Evolutionary conservation across 2,113 vertebrate genomes (phyloP), one percentile per base, ranked within the genome.

Genomic region (Pterocles burchelli): DNA sequence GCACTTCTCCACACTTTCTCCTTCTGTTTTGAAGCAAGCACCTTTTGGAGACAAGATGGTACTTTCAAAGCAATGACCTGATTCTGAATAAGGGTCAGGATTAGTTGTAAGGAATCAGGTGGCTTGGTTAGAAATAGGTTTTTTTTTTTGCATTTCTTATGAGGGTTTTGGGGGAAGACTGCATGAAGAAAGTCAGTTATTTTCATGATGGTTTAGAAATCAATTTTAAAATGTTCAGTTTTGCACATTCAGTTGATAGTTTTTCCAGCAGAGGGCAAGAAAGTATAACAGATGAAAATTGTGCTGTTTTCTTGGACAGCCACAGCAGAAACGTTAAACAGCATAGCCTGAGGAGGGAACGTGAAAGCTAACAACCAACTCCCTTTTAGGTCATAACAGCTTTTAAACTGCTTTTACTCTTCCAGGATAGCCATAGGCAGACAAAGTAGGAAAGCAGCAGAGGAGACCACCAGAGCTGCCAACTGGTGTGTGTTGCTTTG

Each of bases 241-340:
- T 43, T 70, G 46, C 79, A 77, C n/a, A 54, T 89, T 94, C 48
- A 87, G 52, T 94, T 81, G 74, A 63, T 17, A 85, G 7, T 91
- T 96, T 66, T 87, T 97, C 97, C 98, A 98, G 97, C 96, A 98
- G 98, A 95, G 98, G 98, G 98, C 98, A 98, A 97, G 96, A 98
- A 96, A 98, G 98, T 93, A 98, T 93, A 96, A 74, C 52, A 77
- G 92, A 98, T 98, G 91, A 95, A 97, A 94, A 46, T 7, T 14
- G 34, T 75, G 54, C 33, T n/a, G 1, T 68, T 94, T 90, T 85
- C 45, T 46, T 66, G 66, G 68, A 58, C 57, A 74, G 33, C 38
- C 68, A 34, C 72, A 80, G 66, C 0, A 8, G 96, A 97, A 97
- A 97, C 68, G 84, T 91, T 97, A 96, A 97, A 68, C 83, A 72